Conservation (phyloP, 2,113 vertebrate genomes). For the Grammomys dolichurus region DNA sequence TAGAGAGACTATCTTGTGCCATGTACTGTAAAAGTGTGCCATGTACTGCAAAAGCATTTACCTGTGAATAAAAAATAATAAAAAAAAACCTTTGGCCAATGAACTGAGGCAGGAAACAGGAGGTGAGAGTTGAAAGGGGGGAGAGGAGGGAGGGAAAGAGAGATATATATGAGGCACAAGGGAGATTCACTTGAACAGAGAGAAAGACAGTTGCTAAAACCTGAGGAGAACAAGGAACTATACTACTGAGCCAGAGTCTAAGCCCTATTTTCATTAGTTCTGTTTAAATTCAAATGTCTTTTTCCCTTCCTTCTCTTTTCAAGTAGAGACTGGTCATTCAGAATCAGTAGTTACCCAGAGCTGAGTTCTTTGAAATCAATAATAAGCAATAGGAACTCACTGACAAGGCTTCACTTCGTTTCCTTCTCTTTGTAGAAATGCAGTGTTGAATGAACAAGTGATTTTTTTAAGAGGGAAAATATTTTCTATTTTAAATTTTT, state of each 20-base stretch:
- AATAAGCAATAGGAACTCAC: neutral
- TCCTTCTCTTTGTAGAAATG: neutral
- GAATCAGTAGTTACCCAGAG: neutral
- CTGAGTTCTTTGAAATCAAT: neutral
- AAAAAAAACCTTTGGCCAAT: no score
- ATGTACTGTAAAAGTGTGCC: no score
- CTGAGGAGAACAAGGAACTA: neutral
- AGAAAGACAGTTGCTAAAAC: no score
- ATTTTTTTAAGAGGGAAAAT: neutral
- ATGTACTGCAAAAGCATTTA: no score
- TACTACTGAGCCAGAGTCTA: neutral
- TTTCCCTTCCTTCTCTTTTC: neutral
- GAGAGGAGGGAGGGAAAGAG: no score
- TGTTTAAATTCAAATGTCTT: neutral
- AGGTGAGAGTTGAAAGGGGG: no score
- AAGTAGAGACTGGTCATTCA: neutral
- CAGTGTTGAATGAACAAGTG: neutral
- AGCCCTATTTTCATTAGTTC: conserved; percentile 26
- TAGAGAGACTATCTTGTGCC: no score
- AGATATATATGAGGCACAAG: no score
- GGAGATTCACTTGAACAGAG: no score
- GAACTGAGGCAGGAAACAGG: no score
- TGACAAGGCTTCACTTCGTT: neutral
- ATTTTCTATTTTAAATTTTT: conserved; percentile 19
- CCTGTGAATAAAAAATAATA: no score